Conservation (phyloP, 2,888 invertebrate genomes). For the Cheiracanthium punctorium region DNA sequence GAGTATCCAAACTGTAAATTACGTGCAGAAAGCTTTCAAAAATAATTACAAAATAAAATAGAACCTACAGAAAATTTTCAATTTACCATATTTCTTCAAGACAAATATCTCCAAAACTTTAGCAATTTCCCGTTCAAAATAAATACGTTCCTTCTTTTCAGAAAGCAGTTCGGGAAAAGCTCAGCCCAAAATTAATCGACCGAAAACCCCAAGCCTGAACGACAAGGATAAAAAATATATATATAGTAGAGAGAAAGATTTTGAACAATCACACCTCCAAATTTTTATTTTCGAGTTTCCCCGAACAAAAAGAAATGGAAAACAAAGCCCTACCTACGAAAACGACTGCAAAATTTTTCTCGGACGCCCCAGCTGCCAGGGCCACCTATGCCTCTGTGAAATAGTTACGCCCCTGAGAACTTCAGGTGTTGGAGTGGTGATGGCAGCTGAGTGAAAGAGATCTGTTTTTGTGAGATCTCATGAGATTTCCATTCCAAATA, state of each 20-base stretch:
- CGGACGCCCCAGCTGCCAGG: not conserved
- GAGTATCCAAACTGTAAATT: no score
- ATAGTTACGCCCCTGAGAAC: constrained; percentile 12
- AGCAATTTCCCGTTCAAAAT: constrained; percentile 7
- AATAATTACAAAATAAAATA: no score
- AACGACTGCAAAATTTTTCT: not conserved
- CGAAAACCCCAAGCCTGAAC: constrained; percentile 33
- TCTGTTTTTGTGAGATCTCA: constrained; percentile 36
- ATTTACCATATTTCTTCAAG: not conserved
- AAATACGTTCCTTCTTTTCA: not conserved
- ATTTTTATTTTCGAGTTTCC: constrained; percentile 14
- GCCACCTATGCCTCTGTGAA: not conserved
- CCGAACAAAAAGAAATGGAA: constrained; percentile 16
- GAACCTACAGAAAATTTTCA: constrained; percentile 2
- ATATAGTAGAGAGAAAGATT: constrained; percentile 33
- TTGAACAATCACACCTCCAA: constrained; percentile 40
- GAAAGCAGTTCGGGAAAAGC: constrained; percentile 30
- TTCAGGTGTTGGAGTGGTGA: constrained; percentile 36
- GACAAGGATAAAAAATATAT: constrained; percentile 28
- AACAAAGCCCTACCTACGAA: constrained; percentile 21
- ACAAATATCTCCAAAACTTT: not conserved
- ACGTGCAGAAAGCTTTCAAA: no score
- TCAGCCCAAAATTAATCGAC: constrained; percentile 59
- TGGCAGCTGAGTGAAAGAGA: constrained; percentile 36
- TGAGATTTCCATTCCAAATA: constrained; percentile 57